Evolutionary conservation across 1,140 invertebrate species (phyloP), one percentile per base, ranked within the genome.

Genomic region (Drosophila repletoides): DNA sequence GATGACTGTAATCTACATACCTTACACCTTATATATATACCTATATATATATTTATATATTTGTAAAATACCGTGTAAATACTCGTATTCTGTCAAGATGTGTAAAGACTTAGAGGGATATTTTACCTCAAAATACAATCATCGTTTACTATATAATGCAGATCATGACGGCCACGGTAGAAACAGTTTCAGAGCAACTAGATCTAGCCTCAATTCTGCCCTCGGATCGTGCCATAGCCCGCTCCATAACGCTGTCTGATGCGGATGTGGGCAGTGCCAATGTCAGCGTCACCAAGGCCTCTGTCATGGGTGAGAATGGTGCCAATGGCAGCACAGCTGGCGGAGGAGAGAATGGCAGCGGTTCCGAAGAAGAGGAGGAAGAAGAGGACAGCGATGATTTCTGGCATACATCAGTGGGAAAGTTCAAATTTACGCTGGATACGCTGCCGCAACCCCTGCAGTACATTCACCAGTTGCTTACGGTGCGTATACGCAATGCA

Each of bases 151-250:
- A 41, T 84, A 52, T 79, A 65, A 74, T 75, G 65, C 92, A 97
- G 95, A 96, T 97, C 80, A 96, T 97, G 94, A 97, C 96, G 75
- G 97, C 96, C 2, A 97, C 96, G 41, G 96, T 98, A 74, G 96
- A 98, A 92, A 97, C 96, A 64, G 96, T 97, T 61, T 95, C 96
- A 46, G 96, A 97, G 90, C 94, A 97, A 90, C 91, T 98, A 75
- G 92, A 95, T 66, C 93, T 97, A 70, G 94, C 95, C 12, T 93
- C 93, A 34, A 95, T 96, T 19, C 93, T 98, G 74, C 96, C 97
- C 17, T 93, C 95, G 1, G 96, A 97, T 88, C 93, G 95, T 46
- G 95, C 95, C 28, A 94, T 96, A 14, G 95, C 96, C n/a, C 93
- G 95, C 75, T 95, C 96, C 2, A 94, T 96, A 43, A 97, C 96